phyloP scores from a whole-genome alignment of 1,140 invertebrate genomes.

The Aricia agestis region DNA sequence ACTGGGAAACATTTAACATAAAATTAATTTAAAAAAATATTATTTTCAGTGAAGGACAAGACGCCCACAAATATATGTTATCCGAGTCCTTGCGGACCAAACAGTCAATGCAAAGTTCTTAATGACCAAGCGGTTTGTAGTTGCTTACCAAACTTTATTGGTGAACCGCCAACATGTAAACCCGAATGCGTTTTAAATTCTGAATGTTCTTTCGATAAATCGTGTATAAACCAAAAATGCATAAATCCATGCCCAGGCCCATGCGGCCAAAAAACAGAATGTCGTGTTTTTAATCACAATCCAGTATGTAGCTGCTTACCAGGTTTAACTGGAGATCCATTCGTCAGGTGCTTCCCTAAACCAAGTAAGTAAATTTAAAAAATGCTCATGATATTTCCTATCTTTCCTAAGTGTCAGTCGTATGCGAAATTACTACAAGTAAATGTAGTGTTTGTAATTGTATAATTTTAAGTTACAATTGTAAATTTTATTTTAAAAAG shows the following conservation, averaged over 20 bases:
- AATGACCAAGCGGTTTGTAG: constrained; percentile 77
- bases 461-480: too few species aligned
- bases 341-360: constrained; percentile 77
- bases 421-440: constrained; percentile 20
- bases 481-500: too few species aligned
- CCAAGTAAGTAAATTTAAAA: constrained; percentile 72
- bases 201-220: constrained; percentile 78
- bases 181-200: constrained; percentile 80
- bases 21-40: too few species aligned
- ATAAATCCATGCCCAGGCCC: constrained; percentile 81
- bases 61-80: constrained; percentile 77
- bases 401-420: too few species aligned
- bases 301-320: constrained; percentile 77
- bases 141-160: constrained; percentile 78
- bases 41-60: constrained; percentile 68
- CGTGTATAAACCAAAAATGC: constrained; percentile 82
- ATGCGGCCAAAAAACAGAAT: constrained; percentile 81
- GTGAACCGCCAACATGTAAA: constrained; percentile 79
- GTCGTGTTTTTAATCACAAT: constrained; percentile 80
- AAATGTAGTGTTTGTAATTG: too few species aligned
- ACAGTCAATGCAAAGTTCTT: constrained; percentile 78
- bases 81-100: constrained; percentile 81
- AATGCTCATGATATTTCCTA: too few species aligned
- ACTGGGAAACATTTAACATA: too few species aligned
- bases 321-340: constrained; percentile 77